Percentiles rank a stretch among this genome's conserved stretches.
These are phyloP conservation scores for Drosophila repleta DNA, from an alignment of 1,140 invertebrate species.

Conservation along the genomic window DNA sequence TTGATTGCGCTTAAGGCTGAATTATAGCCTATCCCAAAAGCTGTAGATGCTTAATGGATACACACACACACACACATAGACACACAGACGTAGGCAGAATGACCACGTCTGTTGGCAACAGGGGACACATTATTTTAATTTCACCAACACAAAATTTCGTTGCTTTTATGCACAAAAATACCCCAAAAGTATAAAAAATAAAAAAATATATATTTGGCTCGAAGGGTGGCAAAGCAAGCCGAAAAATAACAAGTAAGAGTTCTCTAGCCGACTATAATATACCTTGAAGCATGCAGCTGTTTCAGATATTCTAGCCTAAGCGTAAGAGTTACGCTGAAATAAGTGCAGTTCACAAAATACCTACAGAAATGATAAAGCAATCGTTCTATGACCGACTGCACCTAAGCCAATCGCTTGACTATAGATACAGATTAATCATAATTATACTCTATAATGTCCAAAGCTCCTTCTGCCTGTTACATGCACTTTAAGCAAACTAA, in stretches of 20 bases:
- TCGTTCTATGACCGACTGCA: no score
- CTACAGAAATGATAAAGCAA: no score
- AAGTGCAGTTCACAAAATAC: no score
- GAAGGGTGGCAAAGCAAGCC: slow-evolving; percentile 61
- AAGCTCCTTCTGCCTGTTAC: no score
- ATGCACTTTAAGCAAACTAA: no score
- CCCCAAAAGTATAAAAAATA: slow-evolving; percentile 44
- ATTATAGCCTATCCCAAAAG: slow-evolving; percentile 5
- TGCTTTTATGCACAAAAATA: slow-evolving; percentile 60
- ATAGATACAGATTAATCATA: no score
- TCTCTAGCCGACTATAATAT: no score
- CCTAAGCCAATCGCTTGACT: no score
- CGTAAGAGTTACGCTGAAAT: no score
- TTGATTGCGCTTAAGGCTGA: slow-evolving; percentile 3
- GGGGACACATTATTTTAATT: slow-evolving; percentile 83
- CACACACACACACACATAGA: slow-evolving; percentile 16
- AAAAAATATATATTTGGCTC: slow-evolving; percentile 29
- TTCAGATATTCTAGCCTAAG: no score
- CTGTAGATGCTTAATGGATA: slow-evolving; percentile 12
- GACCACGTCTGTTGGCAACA: slow-evolving; percentile 73
- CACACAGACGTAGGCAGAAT: slow-evolving; percentile 11
- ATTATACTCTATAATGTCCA: no score
- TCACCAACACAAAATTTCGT: slow-evolving; percentile 54
- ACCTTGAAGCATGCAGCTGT: no score
- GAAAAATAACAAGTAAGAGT: slow-evolving; percentile 27